These are phyloP conservation scores for Pardosa pseudoannulata DNA, from an alignment of 2,888 invertebrate genomes.

Conservation along the genomic window DNA sequence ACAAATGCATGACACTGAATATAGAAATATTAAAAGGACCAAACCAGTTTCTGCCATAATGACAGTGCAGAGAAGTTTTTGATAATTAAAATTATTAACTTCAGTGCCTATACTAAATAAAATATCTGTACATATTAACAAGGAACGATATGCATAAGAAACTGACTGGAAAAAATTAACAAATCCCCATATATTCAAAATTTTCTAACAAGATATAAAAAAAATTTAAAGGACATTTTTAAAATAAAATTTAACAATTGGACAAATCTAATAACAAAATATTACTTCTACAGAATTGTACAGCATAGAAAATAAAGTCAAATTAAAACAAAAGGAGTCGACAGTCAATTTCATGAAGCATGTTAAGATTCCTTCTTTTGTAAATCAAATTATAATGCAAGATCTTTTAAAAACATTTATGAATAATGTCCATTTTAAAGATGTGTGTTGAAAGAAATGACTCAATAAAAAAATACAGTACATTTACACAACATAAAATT, in stretches of 20 bases:
- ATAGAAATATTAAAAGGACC: conserved; percentile 47
- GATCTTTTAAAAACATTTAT: not conserved
- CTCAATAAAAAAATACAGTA: not conserved
- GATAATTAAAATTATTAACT: conserved; percentile 18
- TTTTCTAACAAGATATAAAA: too few relatives aligned
- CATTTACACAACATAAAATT: not conserved
- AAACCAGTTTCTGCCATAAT: conserved; percentile 64
- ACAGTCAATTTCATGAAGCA: conserved; percentile 4
- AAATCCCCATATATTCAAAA: too few relatives aligned
- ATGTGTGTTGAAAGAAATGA: not conserved
- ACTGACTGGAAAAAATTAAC: not conserved
- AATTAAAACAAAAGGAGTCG: too few relatives aligned
- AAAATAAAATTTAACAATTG: too few relatives aligned
- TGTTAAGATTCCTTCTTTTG: not conserved
- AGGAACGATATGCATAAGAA: not conserved
- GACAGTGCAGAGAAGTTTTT: conserved; percentile 42
- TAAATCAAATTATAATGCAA: not conserved
- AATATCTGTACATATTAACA: not conserved
- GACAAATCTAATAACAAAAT: too few relatives aligned
- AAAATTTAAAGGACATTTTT: too few relatives aligned
- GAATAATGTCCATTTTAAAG: not conserved
- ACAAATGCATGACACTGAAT: conserved; percentile 17
- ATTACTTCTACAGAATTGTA: too few relatives aligned
- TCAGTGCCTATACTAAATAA: conserved; percentile 28
- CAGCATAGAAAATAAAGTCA: too few relatives aligned